Evolutionary conservation across 2,797 vertebrate genomes (phyloP).

Genomic region (Alcedo quadribrachys): DNA sequence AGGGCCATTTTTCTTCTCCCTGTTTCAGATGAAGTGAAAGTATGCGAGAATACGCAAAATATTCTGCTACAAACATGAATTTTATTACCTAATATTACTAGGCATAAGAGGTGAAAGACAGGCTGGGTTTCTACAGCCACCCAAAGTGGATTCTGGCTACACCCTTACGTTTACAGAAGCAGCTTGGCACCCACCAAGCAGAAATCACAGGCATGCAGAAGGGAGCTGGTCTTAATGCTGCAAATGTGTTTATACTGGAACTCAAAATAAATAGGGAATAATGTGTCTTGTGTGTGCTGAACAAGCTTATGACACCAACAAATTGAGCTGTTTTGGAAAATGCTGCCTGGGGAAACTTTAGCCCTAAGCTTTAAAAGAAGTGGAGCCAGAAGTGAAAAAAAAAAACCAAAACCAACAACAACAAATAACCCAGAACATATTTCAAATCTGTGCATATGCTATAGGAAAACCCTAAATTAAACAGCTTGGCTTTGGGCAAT

Average conservation of each 20-base stretch:
- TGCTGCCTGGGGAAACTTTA: slow-evolving; percentile 59
- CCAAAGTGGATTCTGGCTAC: slow-evolving; percentile 51
- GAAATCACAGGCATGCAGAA: slow-evolving; percentile 58
- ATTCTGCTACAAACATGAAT: background rate
- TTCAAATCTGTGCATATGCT: slow-evolving; percentile 32
- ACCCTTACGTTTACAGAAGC: slow-evolving; percentile 63
- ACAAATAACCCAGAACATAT: slow-evolving; percentile 38
- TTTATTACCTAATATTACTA: background rate
- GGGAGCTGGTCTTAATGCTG: slow-evolving; percentile 47
- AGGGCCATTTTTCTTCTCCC: background rate
- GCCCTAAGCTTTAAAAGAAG: background rate
- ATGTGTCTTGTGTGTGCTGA: slow-evolving; percentile 49
- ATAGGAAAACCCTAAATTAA: slow-evolving; percentile 47
- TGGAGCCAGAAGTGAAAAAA: background rate
- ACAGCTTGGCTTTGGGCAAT: slow-evolving; percentile 34
- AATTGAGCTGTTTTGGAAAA: slow-evolving; percentile 64
- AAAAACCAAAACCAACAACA: background rate
- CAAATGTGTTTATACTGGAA: slow-evolving; percentile 69
- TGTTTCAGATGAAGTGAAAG: slow-evolving; percentile 6
- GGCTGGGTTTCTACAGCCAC: slow-evolving; percentile 16
- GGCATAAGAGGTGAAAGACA: background rate
- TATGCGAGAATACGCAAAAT: background rate
- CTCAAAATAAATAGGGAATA: slow-evolving; percentile 71
- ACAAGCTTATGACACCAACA: slow-evolving; percentile 57
- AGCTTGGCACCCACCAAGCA: slow-evolving; percentile 56